These are phyloP conservation scores for Dicrurus megarhynchus DNA, from an alignment of 2,113 vertebrate species.

Conservation along the genomic window DNA sequence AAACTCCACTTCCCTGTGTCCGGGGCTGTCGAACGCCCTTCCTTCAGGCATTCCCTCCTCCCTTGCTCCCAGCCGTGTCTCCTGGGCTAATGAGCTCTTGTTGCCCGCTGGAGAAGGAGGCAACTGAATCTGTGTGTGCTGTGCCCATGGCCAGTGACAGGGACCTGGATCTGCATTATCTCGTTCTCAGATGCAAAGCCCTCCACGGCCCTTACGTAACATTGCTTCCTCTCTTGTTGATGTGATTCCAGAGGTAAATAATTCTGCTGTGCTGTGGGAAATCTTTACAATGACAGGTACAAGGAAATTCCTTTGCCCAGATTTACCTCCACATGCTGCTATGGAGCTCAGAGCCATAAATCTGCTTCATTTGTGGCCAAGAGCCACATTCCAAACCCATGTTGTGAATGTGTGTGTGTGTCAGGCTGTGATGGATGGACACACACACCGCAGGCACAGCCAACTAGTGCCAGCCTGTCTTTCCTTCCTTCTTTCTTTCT, in stretches of 20 bases:
- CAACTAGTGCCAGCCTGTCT: neutral
- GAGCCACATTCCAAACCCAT: neutral
- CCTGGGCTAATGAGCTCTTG: fast-evolving
- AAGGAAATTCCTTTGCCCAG: slow-evolving; percentile 1
- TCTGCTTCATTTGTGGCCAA: neutral
- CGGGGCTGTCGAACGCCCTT: neutral
- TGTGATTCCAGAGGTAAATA: neutral
- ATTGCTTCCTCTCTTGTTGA: neutral
- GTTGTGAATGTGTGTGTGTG: neutral
- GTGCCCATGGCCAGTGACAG: fast-evolving
- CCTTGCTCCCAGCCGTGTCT: fast-evolving
- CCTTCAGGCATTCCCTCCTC: neutral
- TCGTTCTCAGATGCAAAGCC: neutral
- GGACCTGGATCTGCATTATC: neutral
- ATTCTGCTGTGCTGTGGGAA: neutral
- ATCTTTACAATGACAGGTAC: neutral
- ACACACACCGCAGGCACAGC: neutral
- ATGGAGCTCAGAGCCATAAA: neutral
- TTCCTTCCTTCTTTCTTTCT: fast-evolving
- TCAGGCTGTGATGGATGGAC: neutral
- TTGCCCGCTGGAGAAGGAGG: fast-evolving
- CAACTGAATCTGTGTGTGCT: neutral
- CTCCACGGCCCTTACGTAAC: neutral
- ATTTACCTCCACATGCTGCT: neutral
- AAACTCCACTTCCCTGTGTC: neutral